These are phyloP conservation scores for Diabrotica virgifera DNA, from an alignment of 1,140 invertebrate genomes.

Conservation along the genomic window DNA sequence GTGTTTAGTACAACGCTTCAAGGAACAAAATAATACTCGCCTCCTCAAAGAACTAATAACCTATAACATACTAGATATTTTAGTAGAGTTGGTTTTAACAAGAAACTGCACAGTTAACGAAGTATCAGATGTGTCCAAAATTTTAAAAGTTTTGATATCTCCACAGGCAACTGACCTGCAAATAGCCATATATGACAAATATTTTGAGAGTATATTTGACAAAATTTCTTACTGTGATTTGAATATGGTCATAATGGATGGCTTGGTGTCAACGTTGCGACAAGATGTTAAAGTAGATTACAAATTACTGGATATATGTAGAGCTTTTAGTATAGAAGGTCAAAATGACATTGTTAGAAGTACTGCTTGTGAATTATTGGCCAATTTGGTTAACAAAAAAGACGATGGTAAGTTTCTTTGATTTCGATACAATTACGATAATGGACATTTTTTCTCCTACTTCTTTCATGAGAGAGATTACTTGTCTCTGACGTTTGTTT, in stretches of 20 bases:
- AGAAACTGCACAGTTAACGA: neutral
- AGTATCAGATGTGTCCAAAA: conserved; percentile 12
- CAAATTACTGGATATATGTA: conserved; percentile 44
- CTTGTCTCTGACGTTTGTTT: no score
- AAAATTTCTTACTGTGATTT: neutral
- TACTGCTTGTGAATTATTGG: conserved; percentile 48
- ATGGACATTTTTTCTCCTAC: no score
- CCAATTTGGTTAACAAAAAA: conserved; percentile 54
- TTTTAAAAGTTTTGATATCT: conserved; percentile 24
- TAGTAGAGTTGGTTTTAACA: neutral
- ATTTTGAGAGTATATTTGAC: conserved; percentile 18
- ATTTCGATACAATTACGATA: neutral
- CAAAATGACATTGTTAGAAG: conserved; percentile 38
- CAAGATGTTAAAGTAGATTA: conserved; percentile 44
- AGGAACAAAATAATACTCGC: neutral
- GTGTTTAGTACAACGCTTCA: neutral
- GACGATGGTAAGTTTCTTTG: conserved; percentile 31
- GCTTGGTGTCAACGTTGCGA: conserved; percentile 30
- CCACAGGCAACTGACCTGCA: conserved; percentile 17
- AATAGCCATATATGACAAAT: conserved; percentile 14
- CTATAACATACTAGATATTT: neutral
- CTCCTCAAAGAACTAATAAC: neutral
- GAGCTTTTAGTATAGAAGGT: conserved; percentile 42
- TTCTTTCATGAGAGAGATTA: no score
- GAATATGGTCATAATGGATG: conserved; percentile 8